Percentiles rank a stretch among this genome's conserved stretches.
Evolutionary conservation across 2,888 invertebrate species (phyloP).

Genomic region (Bruchidius siliquastri): DNA sequence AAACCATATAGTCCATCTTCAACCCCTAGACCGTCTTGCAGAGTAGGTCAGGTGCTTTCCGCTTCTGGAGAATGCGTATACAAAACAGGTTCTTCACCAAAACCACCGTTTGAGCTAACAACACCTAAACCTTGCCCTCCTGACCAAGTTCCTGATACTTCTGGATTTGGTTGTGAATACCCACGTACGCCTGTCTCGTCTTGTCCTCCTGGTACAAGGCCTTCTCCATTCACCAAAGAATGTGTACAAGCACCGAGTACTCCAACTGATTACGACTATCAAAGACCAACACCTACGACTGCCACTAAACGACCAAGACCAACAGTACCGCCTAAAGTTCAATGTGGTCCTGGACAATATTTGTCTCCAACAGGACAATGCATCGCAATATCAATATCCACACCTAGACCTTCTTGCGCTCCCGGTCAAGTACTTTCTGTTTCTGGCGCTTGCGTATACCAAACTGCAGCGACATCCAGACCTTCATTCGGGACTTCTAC

Average conservation of each 20-base stretch:
- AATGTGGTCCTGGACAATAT: conserved; percentile 2
- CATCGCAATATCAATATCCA: conserved; percentile 1
- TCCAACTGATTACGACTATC: conserved; percentile 14
- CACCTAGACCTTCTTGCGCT: conserved; percentile 12
- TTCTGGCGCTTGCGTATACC: conserved; percentile 21
- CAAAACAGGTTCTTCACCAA: conserved; percentile 8
- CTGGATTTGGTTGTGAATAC: conserved; percentile 17
- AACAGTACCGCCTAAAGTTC: conserved; percentile 16
- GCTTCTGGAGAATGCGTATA: conserved; percentile 20
- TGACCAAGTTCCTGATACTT: conserved; percentile 28
- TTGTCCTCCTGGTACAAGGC: conserved; percentile 12
- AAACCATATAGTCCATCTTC: neutral
- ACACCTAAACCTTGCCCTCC: conserved; percentile 38
- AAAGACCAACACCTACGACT: conserved; percentile 11
- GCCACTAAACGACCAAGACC: conserved; percentile 13
- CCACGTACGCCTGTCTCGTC: conserved; percentile 5
- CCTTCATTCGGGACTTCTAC: conserved; percentile 10
- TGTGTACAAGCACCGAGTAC: conserved; percentile 1
- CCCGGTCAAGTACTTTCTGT: conserved; percentile 16
- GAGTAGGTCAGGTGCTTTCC: conserved; percentile 12
- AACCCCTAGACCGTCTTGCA: conserved; percentile 18
- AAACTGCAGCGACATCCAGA: conserved; percentile 7
- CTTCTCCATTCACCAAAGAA: conserved; percentile 10
- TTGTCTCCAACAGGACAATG: conserved; percentile 8
- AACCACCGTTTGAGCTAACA: conserved; percentile 14